Evolutionary conservation across 2,113 vertebrate species (phyloP), one percentile per base, ranked within the genome.

Genomic region (Ovis aries): DNA sequence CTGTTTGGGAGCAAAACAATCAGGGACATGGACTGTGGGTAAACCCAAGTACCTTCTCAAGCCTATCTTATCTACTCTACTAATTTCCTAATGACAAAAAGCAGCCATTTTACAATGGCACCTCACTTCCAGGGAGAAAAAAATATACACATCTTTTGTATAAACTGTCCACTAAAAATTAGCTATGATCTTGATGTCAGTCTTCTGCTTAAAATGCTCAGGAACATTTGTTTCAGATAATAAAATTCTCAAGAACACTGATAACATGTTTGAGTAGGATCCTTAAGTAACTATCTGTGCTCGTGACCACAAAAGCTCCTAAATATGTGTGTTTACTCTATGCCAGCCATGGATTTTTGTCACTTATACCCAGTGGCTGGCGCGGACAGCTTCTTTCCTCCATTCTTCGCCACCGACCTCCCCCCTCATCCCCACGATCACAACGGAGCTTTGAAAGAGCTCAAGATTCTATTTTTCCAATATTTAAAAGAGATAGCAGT

Each of bases 131-230:
- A 81, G 33, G 52, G 52, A 14, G 40, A 7, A 9, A 8, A 12
- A 7, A 23, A 36, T n/a, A 36, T 27, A 25, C 3, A 33, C 36
- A 93, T 91, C 91, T 97, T 98, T 98, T 97, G 81, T 98, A 95
- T 88, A 77, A 97, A 97, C 23, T 84, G 88, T 23, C 96, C 97
- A 45, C 96, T 97, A 91, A 60, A 96, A 98, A 98, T 91, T 82
- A 97, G 97, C 95, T 94, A 91, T 90, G 96, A 95, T 97, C 96
- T 97, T 97, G 97, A 97, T 98, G 98, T 91, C 40, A 97, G 98
- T 98, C 98, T 98, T 97, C 98, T 98, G 97, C 97, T 98, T 98
- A 94, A 98, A 98, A 98, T 97, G 94, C 98, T 95, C 95, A 90
- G 98, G 96, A 94, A 96, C 97, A 93, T 98, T 98, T 95, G 96